Evolutionary conservation across 2,113 vertebrate species (phyloP).

Genomic region (Cisticola juncidis): DNA sequence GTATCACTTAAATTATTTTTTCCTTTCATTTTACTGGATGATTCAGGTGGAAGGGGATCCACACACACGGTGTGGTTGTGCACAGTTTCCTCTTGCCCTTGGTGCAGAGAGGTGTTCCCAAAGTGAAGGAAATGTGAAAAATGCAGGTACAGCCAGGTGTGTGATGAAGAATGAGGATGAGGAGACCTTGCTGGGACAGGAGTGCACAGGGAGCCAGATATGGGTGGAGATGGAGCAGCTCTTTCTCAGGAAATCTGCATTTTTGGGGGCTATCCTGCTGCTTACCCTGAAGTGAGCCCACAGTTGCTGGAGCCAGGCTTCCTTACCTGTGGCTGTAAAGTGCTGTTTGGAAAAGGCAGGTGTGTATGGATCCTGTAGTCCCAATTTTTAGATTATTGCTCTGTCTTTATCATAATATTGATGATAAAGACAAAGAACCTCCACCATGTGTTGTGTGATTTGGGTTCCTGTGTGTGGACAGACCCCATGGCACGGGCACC

Average conservation of each 20-base stretch:
- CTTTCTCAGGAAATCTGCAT: not conserved
- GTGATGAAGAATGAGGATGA: not conserved
- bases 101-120: not conserved
- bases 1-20: not conserved
- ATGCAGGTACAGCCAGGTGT: rapidly evolving
- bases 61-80: rapidly evolving
- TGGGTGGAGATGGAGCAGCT: rapidly evolving
- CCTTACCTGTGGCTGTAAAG: not conserved
- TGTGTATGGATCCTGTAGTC: not conserved
- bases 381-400: not conserved
- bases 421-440: not conserved
- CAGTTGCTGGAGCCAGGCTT: not conserved
- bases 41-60: not conserved
- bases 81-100: not conserved
- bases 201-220: rapidly evolving
- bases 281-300: not conserved
- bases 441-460: rapidly evolving
- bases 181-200: not conserved
- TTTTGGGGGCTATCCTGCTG: not conserved
- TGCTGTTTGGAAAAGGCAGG: not conserved
- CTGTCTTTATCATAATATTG: rapidly evolving
- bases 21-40: not conserved
- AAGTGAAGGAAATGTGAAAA: not conserved
- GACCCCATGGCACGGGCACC: rapidly evolving
- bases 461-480: not conserved